Percentiles rank a stretch among this genome's conserved stretches.
phyloP scores from a whole-genome alignment of 2,888 invertebrate species.

The Cephalotes varians region DNA sequence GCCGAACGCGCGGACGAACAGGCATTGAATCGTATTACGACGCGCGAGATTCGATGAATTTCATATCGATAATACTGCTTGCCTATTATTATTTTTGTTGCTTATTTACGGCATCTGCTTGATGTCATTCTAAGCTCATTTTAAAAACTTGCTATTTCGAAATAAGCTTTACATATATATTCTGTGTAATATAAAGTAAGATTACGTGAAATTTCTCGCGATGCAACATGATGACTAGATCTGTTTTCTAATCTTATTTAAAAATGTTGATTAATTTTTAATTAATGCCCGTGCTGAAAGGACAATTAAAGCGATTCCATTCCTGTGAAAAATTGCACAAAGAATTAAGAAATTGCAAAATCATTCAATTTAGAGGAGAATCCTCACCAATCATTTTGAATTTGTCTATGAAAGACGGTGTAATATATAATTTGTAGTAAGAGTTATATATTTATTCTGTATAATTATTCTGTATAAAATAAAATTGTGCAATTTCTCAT shows the following conservation, averaged over 20 bases:
- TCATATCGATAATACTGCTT: neutral
- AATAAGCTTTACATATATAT: neutral
- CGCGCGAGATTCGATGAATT: conserved; percentile 20
- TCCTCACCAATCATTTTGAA: neutral
- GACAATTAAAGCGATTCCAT: neutral
- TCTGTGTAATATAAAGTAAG: neutral
- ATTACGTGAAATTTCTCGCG: neutral
- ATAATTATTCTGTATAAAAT: neutral
- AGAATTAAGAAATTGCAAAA: neutral
- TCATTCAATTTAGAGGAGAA: neutral
- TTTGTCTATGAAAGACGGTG: neutral
- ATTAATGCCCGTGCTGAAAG: neutral
- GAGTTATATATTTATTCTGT: neutral
- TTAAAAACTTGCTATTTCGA: neutral
- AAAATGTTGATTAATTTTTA: neutral
- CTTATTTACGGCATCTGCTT: neutral
- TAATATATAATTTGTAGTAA: neutral
- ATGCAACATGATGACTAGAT: neutral
- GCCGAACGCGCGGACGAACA: neutral
- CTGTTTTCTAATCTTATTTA: neutral
- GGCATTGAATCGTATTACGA: conserved; percentile 21
- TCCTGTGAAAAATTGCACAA: neutral
- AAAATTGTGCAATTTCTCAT: neutral
- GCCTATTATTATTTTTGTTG: neutral
- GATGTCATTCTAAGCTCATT: neutral